Evolutionary conservation across 2,113 vertebrate genomes (phyloP).

Genomic region (Polypterus bichir): DNA sequence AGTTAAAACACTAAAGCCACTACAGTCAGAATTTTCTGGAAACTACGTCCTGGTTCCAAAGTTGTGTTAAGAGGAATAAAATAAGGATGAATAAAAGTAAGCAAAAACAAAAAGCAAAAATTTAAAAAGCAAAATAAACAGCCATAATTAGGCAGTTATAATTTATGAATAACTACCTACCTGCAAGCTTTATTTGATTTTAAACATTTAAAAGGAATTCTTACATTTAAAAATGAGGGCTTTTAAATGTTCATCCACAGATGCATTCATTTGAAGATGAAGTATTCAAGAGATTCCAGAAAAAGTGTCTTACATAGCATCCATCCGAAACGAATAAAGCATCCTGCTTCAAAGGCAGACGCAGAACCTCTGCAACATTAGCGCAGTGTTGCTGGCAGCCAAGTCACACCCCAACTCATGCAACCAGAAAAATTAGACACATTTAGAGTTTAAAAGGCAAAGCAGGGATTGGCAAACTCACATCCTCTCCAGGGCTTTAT

Average conservation of each 20-base stretch:
- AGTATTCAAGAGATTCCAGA: not conserved
- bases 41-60: too few species aligned
- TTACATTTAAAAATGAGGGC: not conserved
- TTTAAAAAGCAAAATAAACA: too few species aligned
- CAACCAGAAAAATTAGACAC: constrained; percentile 4
- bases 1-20: too few species aligned
- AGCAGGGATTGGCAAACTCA: too few species aligned
- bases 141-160: too few species aligned
- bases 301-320: not conserved
- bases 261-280: not conserved
- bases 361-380: constrained; percentile 50
- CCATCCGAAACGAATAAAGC: not conserved
- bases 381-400: constrained; percentile 25
- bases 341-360: constrained; percentile 25
- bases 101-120: too few species aligned
- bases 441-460: too few species aligned
- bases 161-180: constrained; percentile 25
- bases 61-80: too few species aligned
- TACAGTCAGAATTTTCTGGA: too few species aligned
- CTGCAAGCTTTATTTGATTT: constrained; percentile 35
- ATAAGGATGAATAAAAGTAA: too few species aligned
- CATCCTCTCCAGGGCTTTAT: too few species aligned
- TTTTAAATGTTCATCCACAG: not conserved
- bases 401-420: constrained; percentile 39
- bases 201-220: constrained; percentile 5